Percentiles rank a stretch among this genome's conserved stretches.
phyloP scores from a whole-genome alignment of 2,888 invertebrate genomes.

The Cyrtodaria siliqua region DNA sequence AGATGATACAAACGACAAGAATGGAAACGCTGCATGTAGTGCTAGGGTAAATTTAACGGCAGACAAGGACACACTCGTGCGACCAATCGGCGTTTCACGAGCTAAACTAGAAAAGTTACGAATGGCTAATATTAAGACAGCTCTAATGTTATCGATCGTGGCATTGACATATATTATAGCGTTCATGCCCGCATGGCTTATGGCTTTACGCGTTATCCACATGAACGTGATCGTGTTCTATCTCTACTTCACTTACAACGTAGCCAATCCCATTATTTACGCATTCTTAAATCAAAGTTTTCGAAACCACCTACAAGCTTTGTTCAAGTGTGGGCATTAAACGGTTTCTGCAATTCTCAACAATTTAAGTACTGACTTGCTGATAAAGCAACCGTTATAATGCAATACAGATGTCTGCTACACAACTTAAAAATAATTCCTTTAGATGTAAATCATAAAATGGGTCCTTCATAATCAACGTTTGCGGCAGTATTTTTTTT shows the following conservation, averaged over 20 bases:
- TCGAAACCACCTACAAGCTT: slow-evolving; percentile 78
- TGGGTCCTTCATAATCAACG: too few relatives aligned
- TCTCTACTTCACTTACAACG: slow-evolving; percentile 85
- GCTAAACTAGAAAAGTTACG: slow-evolving; percentile 79
- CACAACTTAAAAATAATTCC: too few relatives aligned
- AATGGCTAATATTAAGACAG: slow-evolving; percentile 85
- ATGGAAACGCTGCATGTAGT: slow-evolving; percentile 15
- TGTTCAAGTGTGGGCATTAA: slow-evolving; percentile 41
- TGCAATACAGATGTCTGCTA: too few relatives aligned
- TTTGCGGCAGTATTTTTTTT: too few relatives aligned
- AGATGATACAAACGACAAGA: slow-evolving; percentile 24
- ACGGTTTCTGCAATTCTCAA: too few relatives aligned
- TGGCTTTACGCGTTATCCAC: slow-evolving; percentile 77
- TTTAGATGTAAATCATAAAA: too few relatives aligned
- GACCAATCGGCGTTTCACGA: slow-evolving; percentile 63
- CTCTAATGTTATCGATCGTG: slow-evolving; percentile 85
- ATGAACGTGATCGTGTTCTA: slow-evolving; percentile 83
- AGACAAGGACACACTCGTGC: slow-evolving; percentile 57
- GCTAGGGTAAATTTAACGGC: slow-evolving; percentile 24
- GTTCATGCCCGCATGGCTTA: slow-evolving; percentile 84
- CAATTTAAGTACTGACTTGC: too few relatives aligned
- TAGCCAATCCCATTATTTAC: slow-evolving; percentile 85
- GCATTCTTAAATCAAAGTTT: slow-evolving; percentile 86
- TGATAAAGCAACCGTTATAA: too few relatives aligned
- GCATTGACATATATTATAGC: slow-evolving; percentile 85